Evolutionary conservation across 1,140 invertebrate genomes (phyloP).

Genomic region (Metaphire vulgaris): DNA sequence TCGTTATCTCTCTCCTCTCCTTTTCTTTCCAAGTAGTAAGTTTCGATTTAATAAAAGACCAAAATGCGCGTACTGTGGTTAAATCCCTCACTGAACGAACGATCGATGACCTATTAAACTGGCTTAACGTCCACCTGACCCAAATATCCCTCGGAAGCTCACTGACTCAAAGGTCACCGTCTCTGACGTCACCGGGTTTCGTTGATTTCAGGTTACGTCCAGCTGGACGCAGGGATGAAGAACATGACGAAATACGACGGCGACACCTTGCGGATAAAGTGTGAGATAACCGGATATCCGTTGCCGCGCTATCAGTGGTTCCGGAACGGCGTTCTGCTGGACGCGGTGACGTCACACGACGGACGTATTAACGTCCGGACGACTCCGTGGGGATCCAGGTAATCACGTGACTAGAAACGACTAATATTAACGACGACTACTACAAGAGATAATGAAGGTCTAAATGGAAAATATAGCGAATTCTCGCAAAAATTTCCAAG

Average conservation of each 20-base stretch:
- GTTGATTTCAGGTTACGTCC: constrained; percentile 5
- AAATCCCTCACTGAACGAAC: too few relatives aligned
- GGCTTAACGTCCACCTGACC: not conserved
- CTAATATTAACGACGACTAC: too few relatives aligned
- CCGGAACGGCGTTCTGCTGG: constrained; percentile 61
- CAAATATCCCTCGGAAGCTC: not conserved
- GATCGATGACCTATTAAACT: too few relatives aligned
- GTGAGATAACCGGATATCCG: constrained; percentile 62
- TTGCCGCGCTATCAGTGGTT: constrained; percentile 61
- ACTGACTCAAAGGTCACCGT: not conserved
- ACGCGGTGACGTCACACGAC: constrained; percentile 46
- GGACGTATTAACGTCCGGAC: constrained; percentile 54
- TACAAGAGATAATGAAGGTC: too few relatives aligned
- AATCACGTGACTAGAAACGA: constrained; percentile 10
- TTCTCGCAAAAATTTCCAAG: too few relatives aligned
- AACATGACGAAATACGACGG: constrained; percentile 63
- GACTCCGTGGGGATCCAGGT: constrained; percentile 44
- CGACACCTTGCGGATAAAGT: constrained; percentile 59
- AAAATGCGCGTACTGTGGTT: too few relatives aligned
- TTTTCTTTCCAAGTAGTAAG: too few relatives aligned
- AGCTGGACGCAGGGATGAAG: constrained; percentile 41
- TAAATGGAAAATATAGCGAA: too few relatives aligned
- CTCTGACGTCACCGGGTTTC: not conserved
- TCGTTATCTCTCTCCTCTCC: too few relatives aligned
- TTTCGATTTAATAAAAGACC: too few relatives aligned